phyloP scores from a whole-genome alignment of 1,140 invertebrate species.

The Lepidotrigona ventralis region DNA sequence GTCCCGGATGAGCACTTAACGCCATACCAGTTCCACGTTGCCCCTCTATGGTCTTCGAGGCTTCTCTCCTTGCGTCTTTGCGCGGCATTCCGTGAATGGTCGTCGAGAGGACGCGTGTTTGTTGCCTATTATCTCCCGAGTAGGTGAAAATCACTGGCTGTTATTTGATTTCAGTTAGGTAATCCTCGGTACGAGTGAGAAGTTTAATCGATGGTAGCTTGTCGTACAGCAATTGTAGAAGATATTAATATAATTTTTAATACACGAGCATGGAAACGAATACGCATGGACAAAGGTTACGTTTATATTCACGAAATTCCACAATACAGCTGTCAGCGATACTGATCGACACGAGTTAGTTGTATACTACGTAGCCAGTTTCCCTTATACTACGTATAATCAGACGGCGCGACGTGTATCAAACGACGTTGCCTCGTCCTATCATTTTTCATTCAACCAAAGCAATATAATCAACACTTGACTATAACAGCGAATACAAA shows the following conservation, averaged over 20 bases:
- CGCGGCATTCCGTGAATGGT: constrained; percentile 5
- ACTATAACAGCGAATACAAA: constrained; percentile 23
- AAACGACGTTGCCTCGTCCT: constrained; percentile 10
- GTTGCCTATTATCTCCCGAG: not conserved
- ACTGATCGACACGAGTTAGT: constrained; percentile 15
- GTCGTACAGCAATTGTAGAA: not conserved
- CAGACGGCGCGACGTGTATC: constrained; percentile 7
- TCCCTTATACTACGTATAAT: not conserved
- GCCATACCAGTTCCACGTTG: constrained; percentile 17
- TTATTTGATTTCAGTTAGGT: not conserved
- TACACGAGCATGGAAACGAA: too few relatives aligned
- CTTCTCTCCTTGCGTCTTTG: not conserved
- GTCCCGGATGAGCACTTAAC: constrained; percentile 42
- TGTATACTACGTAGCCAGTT: not conserved
- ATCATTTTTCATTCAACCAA: constrained; percentile 23
- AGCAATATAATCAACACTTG: constrained; percentile 27
- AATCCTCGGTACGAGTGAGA: not conserved
- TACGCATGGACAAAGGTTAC: not conserved
- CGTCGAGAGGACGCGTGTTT: not conserved
- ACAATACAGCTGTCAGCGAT: not conserved
- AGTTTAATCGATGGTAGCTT: not conserved
- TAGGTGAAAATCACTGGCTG: not conserved
- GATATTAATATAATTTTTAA: not conserved
- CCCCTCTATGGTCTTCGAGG: constrained; percentile 5
- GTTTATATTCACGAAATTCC: not conserved